Conservation (phyloP, 2,888 invertebrate genomes). For the Lymantria monacha region DNA sequence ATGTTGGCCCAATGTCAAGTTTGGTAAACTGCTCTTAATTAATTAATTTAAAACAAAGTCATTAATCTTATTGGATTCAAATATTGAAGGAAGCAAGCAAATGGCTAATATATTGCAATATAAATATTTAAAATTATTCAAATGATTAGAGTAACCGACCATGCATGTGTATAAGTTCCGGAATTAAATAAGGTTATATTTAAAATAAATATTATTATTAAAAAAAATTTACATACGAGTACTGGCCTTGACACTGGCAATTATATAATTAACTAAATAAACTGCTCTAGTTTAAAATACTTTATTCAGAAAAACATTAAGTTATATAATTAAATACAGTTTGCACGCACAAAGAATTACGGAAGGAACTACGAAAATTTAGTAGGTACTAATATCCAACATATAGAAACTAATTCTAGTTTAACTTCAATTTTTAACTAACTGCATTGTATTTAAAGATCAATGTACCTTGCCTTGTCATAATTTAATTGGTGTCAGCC, state of each 20-base stretch:
- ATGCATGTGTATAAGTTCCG: slow-evolving; percentile 20
- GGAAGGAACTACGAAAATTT: not conserved
- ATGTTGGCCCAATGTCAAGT: too few relatives aligned
- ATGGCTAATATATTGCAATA: slow-evolving; percentile 23
- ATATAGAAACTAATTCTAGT: too few relatives aligned
- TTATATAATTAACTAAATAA: slow-evolving; percentile 7
- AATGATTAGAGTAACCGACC: slow-evolving; percentile 26
- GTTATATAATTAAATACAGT: slow-evolving; percentile 4
- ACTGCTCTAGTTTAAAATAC: slow-evolving; percentile 6
- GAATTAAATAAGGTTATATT: slow-evolving; percentile 27
- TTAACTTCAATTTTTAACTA: too few relatives aligned
- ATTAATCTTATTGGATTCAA: not conserved
- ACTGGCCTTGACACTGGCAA: slow-evolving; percentile 35
- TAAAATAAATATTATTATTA: too few relatives aligned
- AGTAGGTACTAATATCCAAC: too few relatives aligned
- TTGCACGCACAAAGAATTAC: not conserved
- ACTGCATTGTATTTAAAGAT: too few relatives aligned
- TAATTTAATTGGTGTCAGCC: too few relatives aligned
- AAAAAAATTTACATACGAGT: too few relatives aligned
- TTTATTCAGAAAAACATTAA: slow-evolving; percentile 11
- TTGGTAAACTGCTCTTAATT: too few relatives aligned
- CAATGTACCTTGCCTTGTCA: too few relatives aligned
- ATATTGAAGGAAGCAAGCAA: slow-evolving; percentile 21
- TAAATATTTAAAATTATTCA: slow-evolving; percentile 23
- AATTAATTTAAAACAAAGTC: not conserved